phyloP scores from a whole-genome alignment of 2,888 invertebrate genomes.

The Drosophila flavopinicola region DNA sequence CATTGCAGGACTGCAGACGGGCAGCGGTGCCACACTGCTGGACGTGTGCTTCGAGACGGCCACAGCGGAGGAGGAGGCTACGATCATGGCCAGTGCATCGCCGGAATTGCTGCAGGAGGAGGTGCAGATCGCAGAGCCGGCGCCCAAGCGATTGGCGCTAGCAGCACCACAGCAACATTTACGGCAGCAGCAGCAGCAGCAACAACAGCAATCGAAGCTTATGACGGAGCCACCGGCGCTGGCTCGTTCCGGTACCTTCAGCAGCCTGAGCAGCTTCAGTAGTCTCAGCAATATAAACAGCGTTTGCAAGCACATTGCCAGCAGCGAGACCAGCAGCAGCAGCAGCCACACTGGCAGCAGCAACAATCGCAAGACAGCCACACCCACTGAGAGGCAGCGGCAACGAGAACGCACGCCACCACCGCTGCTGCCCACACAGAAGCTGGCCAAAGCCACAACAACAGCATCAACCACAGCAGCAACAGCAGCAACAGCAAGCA shows the following conservation, averaged over 20 bases:
- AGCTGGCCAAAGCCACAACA: conserved; percentile 37
- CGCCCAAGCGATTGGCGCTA: conserved; percentile 59
- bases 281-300: conserved; percentile 55
- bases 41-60: conserved; percentile 79
- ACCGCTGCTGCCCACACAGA: conserved; percentile 58
- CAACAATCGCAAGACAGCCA: conserved; percentile 42
- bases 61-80: conserved; percentile 35
- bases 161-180: conserved; percentile 19
- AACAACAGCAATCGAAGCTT: conserved; percentile 47
- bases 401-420: conserved; percentile 60
- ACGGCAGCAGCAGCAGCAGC: conserved; percentile 40
- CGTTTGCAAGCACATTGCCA: conserved; percentile 50
- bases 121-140: conserved; percentile 48
- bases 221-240: conserved; percentile 70
- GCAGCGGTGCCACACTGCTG: conserved; percentile 67
- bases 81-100: conserved; percentile 56
- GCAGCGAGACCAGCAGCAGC: conserved; percentile 27
- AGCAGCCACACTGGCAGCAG: conserved; percentile 20
- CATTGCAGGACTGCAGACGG: conserved; percentile 81
- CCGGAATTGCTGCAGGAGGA: conserved; percentile 34
- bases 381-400: conserved; percentile 45
- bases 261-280: conserved; percentile 61
- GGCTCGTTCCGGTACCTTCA: conserved; percentile 67
- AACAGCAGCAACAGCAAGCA: conserved; percentile 29
- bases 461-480: conserved; percentile 36